phyloP scores from a whole-genome alignment of 1,140 invertebrate species.

The Antheraea mylitta region DNA sequence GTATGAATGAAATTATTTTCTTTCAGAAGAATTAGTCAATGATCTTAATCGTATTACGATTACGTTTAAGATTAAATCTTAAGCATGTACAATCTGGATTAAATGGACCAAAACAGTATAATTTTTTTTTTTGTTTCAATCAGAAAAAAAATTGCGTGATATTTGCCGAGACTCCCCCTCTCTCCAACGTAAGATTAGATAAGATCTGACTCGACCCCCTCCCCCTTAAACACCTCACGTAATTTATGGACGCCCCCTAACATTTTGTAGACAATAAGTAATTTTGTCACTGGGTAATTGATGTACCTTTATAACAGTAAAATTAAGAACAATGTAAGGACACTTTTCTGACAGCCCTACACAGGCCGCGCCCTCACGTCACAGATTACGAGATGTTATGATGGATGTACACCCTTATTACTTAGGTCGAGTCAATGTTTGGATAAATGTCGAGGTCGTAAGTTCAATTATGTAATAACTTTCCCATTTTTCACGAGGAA shows the following conservation, averaged over 20 bases:
- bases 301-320: too few species aligned
- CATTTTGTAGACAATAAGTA: too few species aligned
- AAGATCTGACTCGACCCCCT: slow-evolving; percentile 17
- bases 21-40: too few species aligned
- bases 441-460: background rate
- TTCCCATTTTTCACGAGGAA: background rate
- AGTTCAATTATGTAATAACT: slow-evolving; percentile 5
- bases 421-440: slow-evolving; percentile 4
- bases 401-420: slow-evolving; percentile 4
- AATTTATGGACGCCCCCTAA: too few species aligned
- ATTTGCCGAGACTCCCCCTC: slow-evolving; percentile 15
- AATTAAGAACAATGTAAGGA: too few species aligned
- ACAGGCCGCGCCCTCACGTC: background rate
- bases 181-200: slow-evolving; percentile 18
- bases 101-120: too few species aligned
- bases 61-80: too few species aligned
- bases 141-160: slow-evolving; percentile 17
- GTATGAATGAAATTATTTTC: too few species aligned
- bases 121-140: slow-evolving; percentile 17
- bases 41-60: too few species aligned
- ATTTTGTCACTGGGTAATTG: too few species aligned
- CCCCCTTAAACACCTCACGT: too few species aligned
- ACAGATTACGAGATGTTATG: slow-evolving; percentile 1
- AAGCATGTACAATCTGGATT: too few species aligned
- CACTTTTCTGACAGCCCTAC: background rate